Percentiles rank a stretch among this genome's conserved stretches.
These are phyloP conservation scores for Melangyna quadrimaculata DNA, from an alignment of 2,888 invertebrate genomes.

Conservation along the genomic window DNA sequence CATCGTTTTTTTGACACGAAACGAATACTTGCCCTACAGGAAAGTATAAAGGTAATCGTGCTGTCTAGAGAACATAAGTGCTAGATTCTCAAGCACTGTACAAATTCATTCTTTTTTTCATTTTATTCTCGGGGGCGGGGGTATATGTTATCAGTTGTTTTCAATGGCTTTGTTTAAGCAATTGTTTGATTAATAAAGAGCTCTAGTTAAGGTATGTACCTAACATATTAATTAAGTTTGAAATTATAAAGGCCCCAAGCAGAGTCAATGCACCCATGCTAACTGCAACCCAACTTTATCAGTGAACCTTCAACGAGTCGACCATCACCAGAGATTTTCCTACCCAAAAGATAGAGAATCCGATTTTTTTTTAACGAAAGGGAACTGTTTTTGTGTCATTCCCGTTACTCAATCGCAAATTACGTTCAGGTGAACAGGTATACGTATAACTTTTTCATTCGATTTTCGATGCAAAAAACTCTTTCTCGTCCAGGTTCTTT, in stretches of 20 bases:
- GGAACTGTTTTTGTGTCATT: constrained; percentile 48
- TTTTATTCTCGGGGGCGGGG: too few relatives aligned
- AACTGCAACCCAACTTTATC: not conserved
- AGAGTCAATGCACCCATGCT: not conserved
- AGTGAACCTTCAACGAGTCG: not conserved
- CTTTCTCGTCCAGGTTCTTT: constrained; percentile 32
- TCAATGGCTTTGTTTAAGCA: too few relatives aligned
- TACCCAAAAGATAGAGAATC: constrained; percentile 16
- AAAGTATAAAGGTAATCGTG: too few relatives aligned
- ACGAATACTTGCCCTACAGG: too few relatives aligned
- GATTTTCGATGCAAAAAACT: constrained; percentile 69
- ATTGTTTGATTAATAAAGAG: too few relatives aligned
- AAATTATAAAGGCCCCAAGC: not conserved
- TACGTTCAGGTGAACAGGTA: constrained; percentile 67
- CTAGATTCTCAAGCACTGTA: too few relatives aligned
- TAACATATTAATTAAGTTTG: not conserved
- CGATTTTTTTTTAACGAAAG: not conserved
- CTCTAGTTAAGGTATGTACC: too few relatives aligned
- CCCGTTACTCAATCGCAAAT: constrained; percentile 68
- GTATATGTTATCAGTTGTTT: too few relatives aligned
- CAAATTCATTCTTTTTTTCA: too few relatives aligned
- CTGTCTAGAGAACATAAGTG: too few relatives aligned
- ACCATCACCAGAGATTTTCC: not conserved
- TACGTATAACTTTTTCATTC: constrained; percentile 71
- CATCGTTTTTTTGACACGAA: too few relatives aligned